phyloP scores from a whole-genome alignment of 2,888 invertebrate species.

The Drosophila austrosaltans region DNA sequence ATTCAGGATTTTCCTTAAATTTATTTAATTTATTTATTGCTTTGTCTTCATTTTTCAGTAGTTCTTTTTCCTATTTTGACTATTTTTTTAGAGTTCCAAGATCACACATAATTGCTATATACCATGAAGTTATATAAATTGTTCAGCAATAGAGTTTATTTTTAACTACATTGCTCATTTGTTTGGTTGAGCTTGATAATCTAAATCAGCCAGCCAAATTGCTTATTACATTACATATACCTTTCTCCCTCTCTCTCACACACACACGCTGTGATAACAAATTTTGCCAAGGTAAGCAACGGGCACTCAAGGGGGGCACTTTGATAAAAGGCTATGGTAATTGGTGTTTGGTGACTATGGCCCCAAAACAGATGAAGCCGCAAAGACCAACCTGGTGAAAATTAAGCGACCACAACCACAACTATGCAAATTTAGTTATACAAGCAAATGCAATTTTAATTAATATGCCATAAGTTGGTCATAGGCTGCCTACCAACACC shows the following conservation, averaged over 20 bases:
- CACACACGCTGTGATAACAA: neutral
- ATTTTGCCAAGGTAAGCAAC: neutral
- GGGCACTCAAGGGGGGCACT: neutral
- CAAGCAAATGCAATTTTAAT: slow-evolving; percentile 66
- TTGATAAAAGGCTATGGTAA: slow-evolving; percentile 12
- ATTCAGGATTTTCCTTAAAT: too few relatives aligned
- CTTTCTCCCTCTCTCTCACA: neutral
- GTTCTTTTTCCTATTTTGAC: too few relatives aligned
- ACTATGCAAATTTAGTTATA: slow-evolving; percentile 40
- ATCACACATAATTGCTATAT: too few relatives aligned
- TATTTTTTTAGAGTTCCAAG: too few relatives aligned
- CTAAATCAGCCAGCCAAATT: neutral
- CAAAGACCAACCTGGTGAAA: slow-evolving; percentile 12
- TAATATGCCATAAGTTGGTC: slow-evolving; percentile 50
- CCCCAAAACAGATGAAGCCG: slow-evolving; percentile 10
- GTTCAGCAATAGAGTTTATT: neutral
- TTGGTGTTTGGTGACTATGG: slow-evolving; percentile 2
- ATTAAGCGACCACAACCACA: slow-evolving; percentile 13
- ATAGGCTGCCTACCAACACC: slow-evolving; percentile 1
- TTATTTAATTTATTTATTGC: too few relatives aligned
- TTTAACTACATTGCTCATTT: neutral
- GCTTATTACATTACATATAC: slow-evolving; percentile 2
- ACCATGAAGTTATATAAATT: neutral
- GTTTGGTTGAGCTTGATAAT: neutral
- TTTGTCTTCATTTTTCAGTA: too few relatives aligned